phyloP scores from a whole-genome alignment of 2,113 vertebrate genomes.

The Sinocyclocheilus grahami region DNA sequence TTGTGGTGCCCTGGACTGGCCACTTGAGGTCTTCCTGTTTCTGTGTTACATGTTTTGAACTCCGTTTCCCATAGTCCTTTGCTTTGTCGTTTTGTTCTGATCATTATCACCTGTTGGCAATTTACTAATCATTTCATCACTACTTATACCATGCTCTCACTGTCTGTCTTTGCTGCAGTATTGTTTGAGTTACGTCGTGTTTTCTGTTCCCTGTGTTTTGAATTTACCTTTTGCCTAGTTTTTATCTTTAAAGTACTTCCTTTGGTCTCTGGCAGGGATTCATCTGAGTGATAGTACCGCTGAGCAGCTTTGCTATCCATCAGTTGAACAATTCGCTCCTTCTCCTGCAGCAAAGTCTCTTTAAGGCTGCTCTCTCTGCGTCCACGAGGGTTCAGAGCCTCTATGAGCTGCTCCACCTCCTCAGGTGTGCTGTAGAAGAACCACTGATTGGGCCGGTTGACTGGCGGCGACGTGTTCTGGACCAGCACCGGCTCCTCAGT shows the following conservation, averaged over 20 bases:
- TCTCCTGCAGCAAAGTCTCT: constrained; percentile 91
- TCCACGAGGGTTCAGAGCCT: constrained; percentile 91
- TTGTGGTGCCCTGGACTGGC: too few species aligned
- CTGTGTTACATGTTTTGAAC: too few species aligned
- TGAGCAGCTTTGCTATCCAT: constrained; percentile 75
- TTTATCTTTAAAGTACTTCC: constrained; percentile 67
- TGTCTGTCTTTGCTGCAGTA: too few species aligned
- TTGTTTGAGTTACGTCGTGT: too few species aligned
- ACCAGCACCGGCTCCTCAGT: constrained; percentile 48
- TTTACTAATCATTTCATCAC: too few species aligned
- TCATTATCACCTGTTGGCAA: too few species aligned
- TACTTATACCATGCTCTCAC: too few species aligned
- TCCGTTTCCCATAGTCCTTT: too few species aligned
- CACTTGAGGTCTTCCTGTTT: too few species aligned
- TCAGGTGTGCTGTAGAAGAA: constrained; percentile 88
- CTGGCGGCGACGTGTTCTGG: constrained; percentile 71
- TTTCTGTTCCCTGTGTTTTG: too few species aligned
- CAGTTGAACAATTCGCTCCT: constrained; percentile 77
- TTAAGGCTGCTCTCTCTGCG: constrained; percentile 89
- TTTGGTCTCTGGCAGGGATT: constrained; percentile 75
- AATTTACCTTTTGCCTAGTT: not conserved
- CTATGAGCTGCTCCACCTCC: constrained; percentile 89
- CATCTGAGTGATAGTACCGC: constrained; percentile 83
- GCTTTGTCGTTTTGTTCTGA: too few species aligned
- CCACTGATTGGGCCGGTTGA: constrained; percentile 90